phyloP scores from a whole-genome alignment of 2,113 vertebrate species.

The Girardinichthys multiradiatus region DNA sequence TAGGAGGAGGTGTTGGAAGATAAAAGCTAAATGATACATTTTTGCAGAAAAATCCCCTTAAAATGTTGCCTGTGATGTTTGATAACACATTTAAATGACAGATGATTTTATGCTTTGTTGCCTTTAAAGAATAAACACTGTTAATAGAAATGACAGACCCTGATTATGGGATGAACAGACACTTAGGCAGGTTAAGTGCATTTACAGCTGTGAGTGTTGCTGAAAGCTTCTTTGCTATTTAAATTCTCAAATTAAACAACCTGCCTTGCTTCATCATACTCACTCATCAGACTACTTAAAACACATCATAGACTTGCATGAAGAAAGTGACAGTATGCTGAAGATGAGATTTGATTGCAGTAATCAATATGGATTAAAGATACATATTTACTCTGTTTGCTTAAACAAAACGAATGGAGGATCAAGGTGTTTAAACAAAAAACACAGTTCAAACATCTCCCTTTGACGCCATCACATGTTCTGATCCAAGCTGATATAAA shows the following conservation, averaged over 20 bases:
- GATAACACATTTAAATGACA: not conserved
- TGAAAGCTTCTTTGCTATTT: slow-evolving; percentile 3
- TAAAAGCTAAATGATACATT: not conserved
- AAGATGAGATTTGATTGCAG: not conserved
- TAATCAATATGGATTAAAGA: too few relatives aligned
- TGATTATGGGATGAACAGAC: not conserved
- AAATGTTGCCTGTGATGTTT: not conserved
- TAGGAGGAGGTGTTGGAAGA: slow-evolving; percentile 20
- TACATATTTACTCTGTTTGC: too few relatives aligned
- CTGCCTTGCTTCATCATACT: not conserved
- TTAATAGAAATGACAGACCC: not conserved
- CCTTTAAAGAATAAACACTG: not conserved
- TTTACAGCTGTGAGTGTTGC: not conserved
- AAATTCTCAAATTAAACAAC: slow-evolving; percentile 22
- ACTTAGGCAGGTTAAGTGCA: slow-evolving; percentile 5
- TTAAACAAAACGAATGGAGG: not conserved
- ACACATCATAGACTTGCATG: not conserved
- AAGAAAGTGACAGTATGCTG: not conserved
- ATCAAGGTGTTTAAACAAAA: not conserved
- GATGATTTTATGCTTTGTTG: not conserved
- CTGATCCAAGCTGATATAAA: slow-evolving; percentile 4
- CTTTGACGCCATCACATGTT: not conserved
- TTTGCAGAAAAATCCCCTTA: not conserved
- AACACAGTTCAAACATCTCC: not conserved
- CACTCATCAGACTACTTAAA: not conserved